Conservation (phyloP, 2,113 vertebrate species). For the Tachuris rubrigastra region DNA sequence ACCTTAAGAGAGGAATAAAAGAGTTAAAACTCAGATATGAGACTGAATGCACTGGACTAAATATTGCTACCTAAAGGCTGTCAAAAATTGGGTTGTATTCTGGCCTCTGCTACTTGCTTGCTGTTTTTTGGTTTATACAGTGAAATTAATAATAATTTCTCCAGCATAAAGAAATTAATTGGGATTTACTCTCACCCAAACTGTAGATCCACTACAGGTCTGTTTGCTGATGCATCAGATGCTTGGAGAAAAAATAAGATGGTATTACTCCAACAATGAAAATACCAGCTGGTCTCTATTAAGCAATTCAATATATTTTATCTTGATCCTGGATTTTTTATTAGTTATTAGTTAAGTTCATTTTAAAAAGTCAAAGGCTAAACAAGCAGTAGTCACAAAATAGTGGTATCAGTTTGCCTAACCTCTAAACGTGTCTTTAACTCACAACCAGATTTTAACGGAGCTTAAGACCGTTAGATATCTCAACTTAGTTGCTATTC, state of each 20-base stretch:
- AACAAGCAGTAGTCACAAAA: neutral
- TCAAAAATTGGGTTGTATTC: neutral
- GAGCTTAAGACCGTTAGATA: neutral
- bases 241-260: neutral
- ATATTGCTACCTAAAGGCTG: accelerated
- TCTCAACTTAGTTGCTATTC: neutral
- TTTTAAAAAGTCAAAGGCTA: neutral
- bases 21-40: neutral
- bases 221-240: neutral
- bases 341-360: neutral
- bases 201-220: neutral
- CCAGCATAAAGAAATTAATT: neutral
- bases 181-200: neutral
- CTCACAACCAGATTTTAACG: neutral
- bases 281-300: neutral
- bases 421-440: neutral
- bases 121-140: neutral
- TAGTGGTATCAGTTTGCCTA: neutral
- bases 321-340: neutral
- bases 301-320: neutral
- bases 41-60: neutral
- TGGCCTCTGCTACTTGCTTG: neutral
- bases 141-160: neutral
- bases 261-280: neutral
- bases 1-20: neutral